Evolutionary conservation across 2,888 invertebrate species (phyloP).

Genomic region (Heterodera filipjevi): DNA sequence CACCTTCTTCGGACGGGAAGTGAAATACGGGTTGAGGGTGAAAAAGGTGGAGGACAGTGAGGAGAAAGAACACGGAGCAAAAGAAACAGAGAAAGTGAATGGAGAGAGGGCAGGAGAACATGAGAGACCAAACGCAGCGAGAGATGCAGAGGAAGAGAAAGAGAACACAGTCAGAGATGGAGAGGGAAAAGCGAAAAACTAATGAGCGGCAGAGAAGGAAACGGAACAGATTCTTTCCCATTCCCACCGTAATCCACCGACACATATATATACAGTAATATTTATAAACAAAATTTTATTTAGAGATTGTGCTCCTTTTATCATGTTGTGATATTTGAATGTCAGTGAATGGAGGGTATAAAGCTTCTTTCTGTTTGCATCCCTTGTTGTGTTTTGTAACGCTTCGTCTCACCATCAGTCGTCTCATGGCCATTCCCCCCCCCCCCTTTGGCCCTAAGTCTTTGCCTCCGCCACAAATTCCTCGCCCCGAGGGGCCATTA

Average conservation of each 20-base stretch:
- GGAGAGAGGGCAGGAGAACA: not conserved
- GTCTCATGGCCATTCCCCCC: constrained; percentile 6
- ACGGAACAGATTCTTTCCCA: not conserved
- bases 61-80: not conserved
- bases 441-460: not conserved
- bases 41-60: not conserved
- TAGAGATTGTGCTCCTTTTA: not conserved
- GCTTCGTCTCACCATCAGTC: not conserved
- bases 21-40: constrained; percentile 44
- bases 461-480: not conserved
- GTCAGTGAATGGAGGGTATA: not conserved
- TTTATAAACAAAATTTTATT: not conserved
- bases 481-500: constrained; percentile 4
- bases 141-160: constrained; percentile 11
- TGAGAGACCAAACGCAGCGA: not conserved
- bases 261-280: not conserved
- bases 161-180: constrained; percentile 11
- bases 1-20: constrained; percentile 56
- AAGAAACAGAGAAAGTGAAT: constrained; percentile 15
- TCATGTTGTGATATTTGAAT: not conserved
- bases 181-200: constrained; percentile 6
- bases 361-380: not conserved
- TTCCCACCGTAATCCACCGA: not conserved
- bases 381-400: not conserved
- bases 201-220: not conserved